Percentiles rank a stretch among this genome's conserved stretches.
phyloP scores from a whole-genome alignment of 2,797 vertebrate species.

The Oryzias dopingdopingensis region DNA sequence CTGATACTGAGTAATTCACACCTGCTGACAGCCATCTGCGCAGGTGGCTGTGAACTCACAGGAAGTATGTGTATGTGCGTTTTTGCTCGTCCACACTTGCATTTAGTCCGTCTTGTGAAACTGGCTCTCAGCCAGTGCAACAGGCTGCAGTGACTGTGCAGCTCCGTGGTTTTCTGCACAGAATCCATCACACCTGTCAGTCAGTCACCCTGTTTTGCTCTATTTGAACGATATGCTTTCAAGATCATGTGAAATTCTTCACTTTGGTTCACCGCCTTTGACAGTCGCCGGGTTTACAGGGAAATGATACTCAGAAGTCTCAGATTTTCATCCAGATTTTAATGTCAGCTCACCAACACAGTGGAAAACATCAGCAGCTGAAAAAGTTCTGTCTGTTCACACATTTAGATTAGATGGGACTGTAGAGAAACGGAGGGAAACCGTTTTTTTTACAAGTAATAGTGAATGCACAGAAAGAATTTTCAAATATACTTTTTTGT shows the following conservation, averaged over 20 bases:
- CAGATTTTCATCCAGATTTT: too few species aligned
- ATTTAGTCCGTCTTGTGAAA: conserved; percentile 59
- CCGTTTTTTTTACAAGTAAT: conserved; percentile 45
- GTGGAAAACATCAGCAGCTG: too few species aligned
- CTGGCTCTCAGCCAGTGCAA: conserved; percentile 55
- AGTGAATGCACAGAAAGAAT: conserved; percentile 39
- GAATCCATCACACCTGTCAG: conserved; percentile 66
- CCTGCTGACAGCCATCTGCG: conserved; percentile 28
- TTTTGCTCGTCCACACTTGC: conserved; percentile 17
- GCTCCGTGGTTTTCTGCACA: conserved; percentile 70
- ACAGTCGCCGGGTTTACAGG: too few species aligned
- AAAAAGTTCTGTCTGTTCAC: too few species aligned
- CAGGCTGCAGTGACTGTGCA: conserved; percentile 42
- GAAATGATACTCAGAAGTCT: too few species aligned
- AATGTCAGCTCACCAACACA: too few species aligned
- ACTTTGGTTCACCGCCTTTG: background rate
- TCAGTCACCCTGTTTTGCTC: conserved; percentile 10
- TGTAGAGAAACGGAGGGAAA: conserved; percentile 52
- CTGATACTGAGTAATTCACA: conserved; percentile 13
- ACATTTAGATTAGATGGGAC: conserved; percentile 17
- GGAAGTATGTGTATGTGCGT: conserved; percentile 56
- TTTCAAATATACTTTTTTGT: conserved; percentile 26
- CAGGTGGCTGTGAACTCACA: conserved; percentile 68
- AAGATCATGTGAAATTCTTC: conserved; percentile 3
- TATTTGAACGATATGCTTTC: conserved; percentile 1